Evolutionary conservation across 2,113 vertebrate species (phyloP), one percentile per base, ranked within the genome.

Genomic region (Sigmodon hispidus): DNA sequence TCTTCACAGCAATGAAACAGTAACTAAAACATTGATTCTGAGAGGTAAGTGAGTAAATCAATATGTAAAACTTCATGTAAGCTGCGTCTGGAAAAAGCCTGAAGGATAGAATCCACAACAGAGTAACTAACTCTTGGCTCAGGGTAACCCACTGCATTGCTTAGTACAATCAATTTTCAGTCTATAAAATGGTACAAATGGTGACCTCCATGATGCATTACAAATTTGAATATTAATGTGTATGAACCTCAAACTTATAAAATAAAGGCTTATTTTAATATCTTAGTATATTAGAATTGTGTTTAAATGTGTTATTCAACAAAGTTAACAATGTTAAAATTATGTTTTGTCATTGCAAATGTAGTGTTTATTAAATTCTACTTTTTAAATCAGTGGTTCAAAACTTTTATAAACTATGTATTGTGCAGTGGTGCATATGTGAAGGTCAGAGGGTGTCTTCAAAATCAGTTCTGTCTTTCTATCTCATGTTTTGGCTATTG

Each of bases 251-350:
- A 94, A 81, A 63, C n/a, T 61, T 76, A 87, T 61, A 69, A 81
- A 93, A 87, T 63, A 50, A 6, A 72, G 81, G 57, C 52, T 29
- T 19, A 52, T 45, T 5, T 76, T 63, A 93, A 5, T 52, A 65
- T 22, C n/a, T 1, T 72, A 72, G 21, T 72, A 26, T 57, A n/a
- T 31, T 80, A 80, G n/a, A 81, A 43, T 70, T 70, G n/a, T 83
- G n/a, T 90, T 93, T 94, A 81, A 86, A 63, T 65, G 59, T 75
- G 45, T 77, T 69, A 90, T 24, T 91, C 70, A 95, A 91, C 45
- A 91, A 93, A 91, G 10, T 11, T 48, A 77, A 63, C 3, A 34
- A 10, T 50, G 34, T 40, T 5, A 86, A 81, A 87, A 70, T 1
- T 50, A 26, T 15, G 9, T 63, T 83, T 40, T 83, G 22, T 50